These are phyloP conservation scores for Diuraphis noxia DNA, from an alignment of 1,140 invertebrate genomes.

Conservation along the genomic window DNA sequence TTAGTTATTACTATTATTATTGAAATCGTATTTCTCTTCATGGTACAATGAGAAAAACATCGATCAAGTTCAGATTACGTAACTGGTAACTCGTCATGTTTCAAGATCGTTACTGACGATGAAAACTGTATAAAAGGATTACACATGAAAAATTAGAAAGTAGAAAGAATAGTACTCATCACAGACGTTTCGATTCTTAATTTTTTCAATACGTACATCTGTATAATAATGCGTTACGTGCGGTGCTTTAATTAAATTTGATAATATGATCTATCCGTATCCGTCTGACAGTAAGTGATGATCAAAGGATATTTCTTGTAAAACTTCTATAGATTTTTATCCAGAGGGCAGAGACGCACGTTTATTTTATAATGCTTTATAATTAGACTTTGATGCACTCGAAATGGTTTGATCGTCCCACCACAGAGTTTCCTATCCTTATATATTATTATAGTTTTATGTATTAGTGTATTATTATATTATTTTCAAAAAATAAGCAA, in stretches of 20 bases:
- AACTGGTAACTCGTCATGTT: slow-evolving; percentile 34
- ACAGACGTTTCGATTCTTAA: slow-evolving; percentile 21
- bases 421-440: neutral
- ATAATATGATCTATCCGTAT: neutral
- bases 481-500: neutral
- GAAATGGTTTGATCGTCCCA: neutral
- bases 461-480: neutral
- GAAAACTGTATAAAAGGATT: slow-evolving; percentile 31
- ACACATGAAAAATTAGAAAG: slow-evolving; percentile 49
- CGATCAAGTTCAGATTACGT: slow-evolving; percentile 35
- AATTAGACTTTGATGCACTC: neutral
- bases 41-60: slow-evolving; percentile 1
- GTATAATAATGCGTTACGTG: neutral
- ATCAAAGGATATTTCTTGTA: neutral
- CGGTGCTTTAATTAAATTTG: slow-evolving; percentile 40
- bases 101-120: slow-evolving; percentile 42
- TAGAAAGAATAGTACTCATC: slow-evolving; percentile 23
- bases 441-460: neutral
- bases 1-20: slow-evolving; percentile 8
- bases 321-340: neutral
- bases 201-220: neutral
- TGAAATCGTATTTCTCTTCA: neutral
- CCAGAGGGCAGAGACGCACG: neutral
- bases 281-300: slow-evolving; percentile 19
- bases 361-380: neutral